These are phyloP conservation scores for Hirtodrosophila duncani DNA, from an alignment of 2,888 invertebrate genomes.

Conservation along the genomic window DNA sequence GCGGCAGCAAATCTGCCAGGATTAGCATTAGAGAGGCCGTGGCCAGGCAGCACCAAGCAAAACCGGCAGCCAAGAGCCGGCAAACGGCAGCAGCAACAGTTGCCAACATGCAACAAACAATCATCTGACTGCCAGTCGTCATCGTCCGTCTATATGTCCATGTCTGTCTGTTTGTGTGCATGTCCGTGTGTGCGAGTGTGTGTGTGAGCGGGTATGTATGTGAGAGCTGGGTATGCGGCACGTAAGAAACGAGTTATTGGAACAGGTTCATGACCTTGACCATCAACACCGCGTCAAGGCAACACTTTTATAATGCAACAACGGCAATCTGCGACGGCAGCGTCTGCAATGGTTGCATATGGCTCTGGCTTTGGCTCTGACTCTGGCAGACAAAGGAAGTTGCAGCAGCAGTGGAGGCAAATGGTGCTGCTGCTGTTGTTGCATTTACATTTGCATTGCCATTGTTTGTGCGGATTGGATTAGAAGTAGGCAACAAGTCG, in stretches of 20 bases:
- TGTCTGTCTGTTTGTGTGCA: slow-evolving; percentile 6
- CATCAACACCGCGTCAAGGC: slow-evolving; percentile 65
- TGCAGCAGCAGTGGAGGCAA: slow-evolving; percentile 39
- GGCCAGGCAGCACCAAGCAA: slow-evolving; percentile 1
- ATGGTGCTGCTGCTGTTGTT: slow-evolving; percentile 28
- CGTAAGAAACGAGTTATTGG: slow-evolving; percentile 74
- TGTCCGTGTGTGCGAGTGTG: slow-evolving; percentile 10
- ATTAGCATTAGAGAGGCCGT: slow-evolving; percentile 52
- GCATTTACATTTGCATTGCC: slow-evolving; percentile 49
- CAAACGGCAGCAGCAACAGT: slow-evolving; percentile 34
- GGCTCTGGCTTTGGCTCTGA: slow-evolving; percentile 24
- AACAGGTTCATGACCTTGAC: slow-evolving; percentile 77
- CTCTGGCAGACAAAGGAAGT: slow-evolving; percentile 56
- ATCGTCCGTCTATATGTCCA: not conserved
- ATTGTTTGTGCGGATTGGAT: slow-evolving; percentile 66
- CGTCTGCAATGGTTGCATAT: slow-evolving; percentile 21
- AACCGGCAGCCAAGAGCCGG: slow-evolving; percentile 23
- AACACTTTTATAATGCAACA: slow-evolving; percentile 41
- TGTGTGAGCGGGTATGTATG: slow-evolving; percentile 19
- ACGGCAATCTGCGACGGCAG: slow-evolving; percentile 5
- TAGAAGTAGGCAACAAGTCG: slow-evolving; percentile 60
- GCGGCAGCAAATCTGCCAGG: slow-evolving; percentile 45
- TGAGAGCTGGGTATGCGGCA: slow-evolving; percentile 42
- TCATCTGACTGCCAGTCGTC: slow-evolving; percentile 47
- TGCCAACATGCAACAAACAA: slow-evolving; percentile 63